Base-by-base conservation (phyloP, 2,797 vertebrate species). In the Bradypodion ventrale region DNA sequence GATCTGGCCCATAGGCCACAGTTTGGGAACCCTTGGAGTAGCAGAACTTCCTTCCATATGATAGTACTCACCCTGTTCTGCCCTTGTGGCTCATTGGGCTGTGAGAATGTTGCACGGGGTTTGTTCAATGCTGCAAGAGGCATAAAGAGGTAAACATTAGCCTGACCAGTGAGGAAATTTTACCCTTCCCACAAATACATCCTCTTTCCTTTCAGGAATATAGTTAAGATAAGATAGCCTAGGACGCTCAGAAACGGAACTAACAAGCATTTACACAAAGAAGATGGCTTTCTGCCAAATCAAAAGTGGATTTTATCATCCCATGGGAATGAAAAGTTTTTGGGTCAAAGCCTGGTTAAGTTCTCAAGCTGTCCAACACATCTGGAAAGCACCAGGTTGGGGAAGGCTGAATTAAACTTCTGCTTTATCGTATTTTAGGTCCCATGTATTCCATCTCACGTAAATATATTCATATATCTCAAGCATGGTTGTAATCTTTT, bases 51-150 rank as follows among this genome's bases (percentile, higher is more conserved):
- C 19, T 56, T 56, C 52, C 52, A 13, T 56, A 19, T 56, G 52
- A 19, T 5, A 19, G 13, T 83, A 80, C 85, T 91, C 83, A 91
- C 90, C 79, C 73, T 86, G 35, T 60, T 84, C 85, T 91, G 85
- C 46, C 84, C 84, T 77, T 88, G 66, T n/a, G 78, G 78, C 46
- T 82, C 87, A 75, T 60, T 89, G 68, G 79, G 79, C 25, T 89
- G 85, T 25, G 69, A 32, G 62, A 83, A 89, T n/a, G 77, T 79
- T 65, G 82, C 27, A n/a, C 78, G 79, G 35, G 84, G 79, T 42
- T 91, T 91, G 85, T 75, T 91, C 59, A 88, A 84, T 23, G 76
- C 89, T 92, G 81, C 27, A 37, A 75, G n/a, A 52, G 6, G 13
- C 19, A 84, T 32, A 84, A 19, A 35, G 16, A 25, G 23, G 44